Percentiles rank a stretch among this genome's conserved stretches.
Evolutionary conservation across 1,140 invertebrate species (phyloP).

Genomic region (Drepana arcuata): DNA sequence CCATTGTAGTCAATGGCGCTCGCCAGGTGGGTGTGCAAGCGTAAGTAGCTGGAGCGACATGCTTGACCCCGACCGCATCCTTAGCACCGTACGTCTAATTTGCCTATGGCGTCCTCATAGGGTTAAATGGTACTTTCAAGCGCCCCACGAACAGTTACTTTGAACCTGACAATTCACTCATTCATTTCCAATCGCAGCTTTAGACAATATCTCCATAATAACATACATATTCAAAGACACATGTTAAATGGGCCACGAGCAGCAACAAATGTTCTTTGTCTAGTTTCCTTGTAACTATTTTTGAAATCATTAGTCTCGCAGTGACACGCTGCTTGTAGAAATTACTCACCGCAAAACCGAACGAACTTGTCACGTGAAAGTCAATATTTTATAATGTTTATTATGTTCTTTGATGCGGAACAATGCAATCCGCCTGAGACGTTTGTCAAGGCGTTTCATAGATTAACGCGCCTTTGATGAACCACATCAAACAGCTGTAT

Average conservation of each 20-base stretch:
- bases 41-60: slow-evolving; percentile 40
- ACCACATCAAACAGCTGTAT: slow-evolving; percentile 44
- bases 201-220: slow-evolving; percentile 8
- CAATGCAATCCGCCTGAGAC: slow-evolving; percentile 24
- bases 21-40: slow-evolving; percentile 60
- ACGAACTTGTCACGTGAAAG: slow-evolving; percentile 36
- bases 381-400: slow-evolving; percentile 58
- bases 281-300: slow-evolving; percentile 34
- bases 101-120: not conserved
- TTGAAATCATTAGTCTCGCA: slow-evolving; percentile 32
- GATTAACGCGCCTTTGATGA: slow-evolving; percentile 33
- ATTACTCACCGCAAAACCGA: slow-evolving; percentile 36
- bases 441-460: slow-evolving; percentile 41
- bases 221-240: slow-evolving; percentile 17
- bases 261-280: slow-evolving; percentile 20
- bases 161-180: slow-evolving; percentile 14
- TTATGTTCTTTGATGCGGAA: slow-evolving; percentile 51
- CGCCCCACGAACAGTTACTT: no score
- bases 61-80: slow-evolving; percentile 38
- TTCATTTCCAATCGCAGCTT: slow-evolving; percentile 11
- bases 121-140: no score
- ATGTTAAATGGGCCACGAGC: slow-evolving; percentile 20
- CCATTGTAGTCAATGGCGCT: slow-evolving; percentile 63
- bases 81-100: not conserved
- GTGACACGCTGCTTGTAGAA: slow-evolving; percentile 24